phyloP scores from a whole-genome alignment of 1,140 invertebrate genomes.

The Halotydeus destructor region DNA sequence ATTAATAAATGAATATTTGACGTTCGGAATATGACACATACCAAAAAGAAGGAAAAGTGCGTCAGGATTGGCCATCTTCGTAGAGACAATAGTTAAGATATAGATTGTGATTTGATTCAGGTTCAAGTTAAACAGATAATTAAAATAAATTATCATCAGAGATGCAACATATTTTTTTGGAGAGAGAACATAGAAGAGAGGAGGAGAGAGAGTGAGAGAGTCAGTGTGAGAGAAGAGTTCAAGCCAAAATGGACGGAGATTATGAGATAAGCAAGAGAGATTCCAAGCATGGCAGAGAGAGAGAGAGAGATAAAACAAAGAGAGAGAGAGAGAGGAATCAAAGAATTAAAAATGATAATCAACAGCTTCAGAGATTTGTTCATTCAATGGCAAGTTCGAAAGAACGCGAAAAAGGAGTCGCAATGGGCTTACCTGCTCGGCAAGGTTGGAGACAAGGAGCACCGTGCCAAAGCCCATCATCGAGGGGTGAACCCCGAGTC shows the following conservation, averaged over 20 bases:
- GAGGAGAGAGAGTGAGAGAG: slow-evolving; percentile 2
- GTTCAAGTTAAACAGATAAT: too few species aligned
- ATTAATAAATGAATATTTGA: too few species aligned
- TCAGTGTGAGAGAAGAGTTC: too few species aligned
- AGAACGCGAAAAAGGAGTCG: not conserved
- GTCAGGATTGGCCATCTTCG: slow-evolving; percentile 99
- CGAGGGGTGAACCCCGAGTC: too few species aligned
- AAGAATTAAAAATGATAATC: not conserved
- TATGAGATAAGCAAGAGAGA: not conserved
- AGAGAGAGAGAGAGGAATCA: slow-evolving; percentile 2
- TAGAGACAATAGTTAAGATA: too few species aligned
- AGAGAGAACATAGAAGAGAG: too few species aligned
- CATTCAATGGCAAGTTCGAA: too few species aligned
- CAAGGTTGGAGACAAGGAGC: slow-evolving; percentile 22
- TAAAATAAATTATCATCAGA: too few species aligned
- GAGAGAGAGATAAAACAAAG: not conserved
- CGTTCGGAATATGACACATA: too few species aligned
- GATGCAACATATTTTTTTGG: too few species aligned
- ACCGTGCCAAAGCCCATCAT: slow-evolving; percentile 35
- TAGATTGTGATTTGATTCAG: too few species aligned
- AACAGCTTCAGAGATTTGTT: not conserved
- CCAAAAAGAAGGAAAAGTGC: slow-evolving; percentile 99
- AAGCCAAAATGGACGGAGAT: too few species aligned
- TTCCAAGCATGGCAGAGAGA: slow-evolving; percentile 2
- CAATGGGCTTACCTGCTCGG: slow-evolving; percentile 17